These are phyloP conservation scores for Platycercus adscitus DNA, from an alignment of 2,113 vertebrate species.

Conservation along the genomic window DNA sequence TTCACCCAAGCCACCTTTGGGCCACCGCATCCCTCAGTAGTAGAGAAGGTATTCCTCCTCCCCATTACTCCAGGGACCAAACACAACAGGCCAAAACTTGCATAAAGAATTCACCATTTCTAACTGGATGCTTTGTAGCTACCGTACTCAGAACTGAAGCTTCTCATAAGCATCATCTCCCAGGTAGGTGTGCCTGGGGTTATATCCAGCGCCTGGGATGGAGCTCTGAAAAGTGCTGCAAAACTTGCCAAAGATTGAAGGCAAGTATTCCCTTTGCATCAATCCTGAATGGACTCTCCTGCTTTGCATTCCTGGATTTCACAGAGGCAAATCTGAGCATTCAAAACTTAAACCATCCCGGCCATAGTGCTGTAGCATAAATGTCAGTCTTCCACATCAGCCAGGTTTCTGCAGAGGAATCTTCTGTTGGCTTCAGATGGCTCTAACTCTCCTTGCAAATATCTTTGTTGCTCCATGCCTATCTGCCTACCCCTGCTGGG, in stretches of 20 bases:
- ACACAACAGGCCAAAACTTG: not conserved
- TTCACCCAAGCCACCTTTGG: not conserved
- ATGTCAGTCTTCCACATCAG: not conserved
- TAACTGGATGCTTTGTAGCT: not conserved
- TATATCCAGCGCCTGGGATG: not conserved
- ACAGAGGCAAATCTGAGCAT: not conserved
- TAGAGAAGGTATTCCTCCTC: not conserved
- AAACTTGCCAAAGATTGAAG: not conserved
- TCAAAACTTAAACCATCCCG: not conserved
- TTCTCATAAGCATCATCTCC: not conserved
- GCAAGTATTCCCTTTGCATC: not conserved
- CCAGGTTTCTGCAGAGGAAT: not conserved
- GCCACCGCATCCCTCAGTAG: not conserved
- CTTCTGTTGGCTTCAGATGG: not conserved
- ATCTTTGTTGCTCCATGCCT: not conserved
- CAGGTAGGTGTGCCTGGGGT: not conserved
- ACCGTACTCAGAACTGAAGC: not conserved
- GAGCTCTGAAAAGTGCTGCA: not conserved
- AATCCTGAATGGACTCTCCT: not conserved
- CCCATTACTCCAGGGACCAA: not conserved
- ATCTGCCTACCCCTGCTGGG: not conserved
- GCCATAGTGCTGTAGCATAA: not conserved
- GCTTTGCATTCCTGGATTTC: not conserved
- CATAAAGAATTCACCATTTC: not conserved
- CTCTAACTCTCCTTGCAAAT: not conserved